These are phyloP conservation scores for Gisinianus flammeolus DNA, from an alignment of 2,888 invertebrate genomes.

Conservation along the genomic window DNA sequence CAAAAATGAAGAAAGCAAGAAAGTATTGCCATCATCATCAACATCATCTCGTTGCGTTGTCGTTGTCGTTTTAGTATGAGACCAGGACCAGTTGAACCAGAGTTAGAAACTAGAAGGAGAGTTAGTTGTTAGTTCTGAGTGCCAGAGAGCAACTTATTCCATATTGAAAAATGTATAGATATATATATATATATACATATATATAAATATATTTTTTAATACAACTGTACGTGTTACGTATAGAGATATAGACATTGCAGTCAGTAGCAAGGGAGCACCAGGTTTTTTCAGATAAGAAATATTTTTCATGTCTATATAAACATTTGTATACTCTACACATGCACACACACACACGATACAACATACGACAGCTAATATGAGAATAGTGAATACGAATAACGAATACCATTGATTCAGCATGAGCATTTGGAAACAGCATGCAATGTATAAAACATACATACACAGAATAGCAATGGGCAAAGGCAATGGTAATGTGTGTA, in stretches of 20 bases:
- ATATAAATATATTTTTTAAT: neutral
- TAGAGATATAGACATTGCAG: neutral
- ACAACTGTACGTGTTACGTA: neutral
- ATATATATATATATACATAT: neutral
- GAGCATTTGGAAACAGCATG: no score
- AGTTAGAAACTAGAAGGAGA: neutral
- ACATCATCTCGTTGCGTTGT: neutral
- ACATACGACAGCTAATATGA: neutral
- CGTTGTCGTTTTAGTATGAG: neutral
- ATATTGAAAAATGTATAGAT: no score
- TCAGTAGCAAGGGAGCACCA: neutral
- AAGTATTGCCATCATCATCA: neutral
- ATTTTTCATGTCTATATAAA: constrained; percentile 4
- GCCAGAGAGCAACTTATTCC: constrained; percentile 12
- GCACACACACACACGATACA: neutral
- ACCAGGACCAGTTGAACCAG: neutral
- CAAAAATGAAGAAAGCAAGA: neutral
- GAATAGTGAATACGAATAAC: neutral
- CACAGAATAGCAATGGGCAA: neutral
- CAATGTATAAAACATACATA: neutral
- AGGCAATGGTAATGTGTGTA: neutral
- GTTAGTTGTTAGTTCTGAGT: constrained; percentile 2
- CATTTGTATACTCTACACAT: neutral
- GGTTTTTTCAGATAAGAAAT: constrained; percentile 19
- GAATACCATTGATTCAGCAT: neutral